Conservation (phyloP, 2,113 vertebrate species). For the Pterocles gutturalis region DNA sequence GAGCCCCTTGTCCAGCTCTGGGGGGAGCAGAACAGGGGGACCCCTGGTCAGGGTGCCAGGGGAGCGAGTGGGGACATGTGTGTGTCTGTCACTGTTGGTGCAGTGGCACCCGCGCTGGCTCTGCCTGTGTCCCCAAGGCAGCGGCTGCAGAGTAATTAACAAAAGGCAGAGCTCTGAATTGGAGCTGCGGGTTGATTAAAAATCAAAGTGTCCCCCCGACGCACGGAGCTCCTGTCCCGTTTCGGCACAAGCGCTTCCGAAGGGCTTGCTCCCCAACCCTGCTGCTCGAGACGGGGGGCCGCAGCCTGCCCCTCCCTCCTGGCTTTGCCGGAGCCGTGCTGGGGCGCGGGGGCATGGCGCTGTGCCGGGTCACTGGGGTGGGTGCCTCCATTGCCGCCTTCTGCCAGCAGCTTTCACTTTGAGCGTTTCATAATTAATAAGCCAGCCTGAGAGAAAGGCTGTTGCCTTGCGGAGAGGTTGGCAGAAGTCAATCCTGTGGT, state of each 20-base stretch:
- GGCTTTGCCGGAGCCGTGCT: background rate
- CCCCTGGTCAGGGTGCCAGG: background rate
- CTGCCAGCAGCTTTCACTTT: background rate
- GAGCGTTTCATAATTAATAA: background rate
- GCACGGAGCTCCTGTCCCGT: background rate
- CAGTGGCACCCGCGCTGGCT: background rate
- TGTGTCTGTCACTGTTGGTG: accelerated
- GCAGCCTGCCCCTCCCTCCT: background rate
- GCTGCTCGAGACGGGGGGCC: background rate
- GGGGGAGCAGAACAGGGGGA: background rate
- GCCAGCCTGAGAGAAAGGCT: background rate
- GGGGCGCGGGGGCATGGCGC: accelerated
- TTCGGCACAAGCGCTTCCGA: accelerated
- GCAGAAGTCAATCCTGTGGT: background rate
- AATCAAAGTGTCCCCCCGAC: background rate
- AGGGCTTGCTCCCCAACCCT: background rate
- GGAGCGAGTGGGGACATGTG: accelerated
- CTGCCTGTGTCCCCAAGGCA: background rate
- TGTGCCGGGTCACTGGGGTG: background rate
- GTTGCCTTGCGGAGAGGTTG: background rate
- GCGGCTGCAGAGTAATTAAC: background rate
- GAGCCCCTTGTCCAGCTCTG: background rate
- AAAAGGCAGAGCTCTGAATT: background rate
- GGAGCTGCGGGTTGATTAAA: background rate
- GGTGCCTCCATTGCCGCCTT: background rate